Evolutionary conservation across 2,113 vertebrate species (phyloP).

Genomic region (Antechinus stuartii): DNA sequence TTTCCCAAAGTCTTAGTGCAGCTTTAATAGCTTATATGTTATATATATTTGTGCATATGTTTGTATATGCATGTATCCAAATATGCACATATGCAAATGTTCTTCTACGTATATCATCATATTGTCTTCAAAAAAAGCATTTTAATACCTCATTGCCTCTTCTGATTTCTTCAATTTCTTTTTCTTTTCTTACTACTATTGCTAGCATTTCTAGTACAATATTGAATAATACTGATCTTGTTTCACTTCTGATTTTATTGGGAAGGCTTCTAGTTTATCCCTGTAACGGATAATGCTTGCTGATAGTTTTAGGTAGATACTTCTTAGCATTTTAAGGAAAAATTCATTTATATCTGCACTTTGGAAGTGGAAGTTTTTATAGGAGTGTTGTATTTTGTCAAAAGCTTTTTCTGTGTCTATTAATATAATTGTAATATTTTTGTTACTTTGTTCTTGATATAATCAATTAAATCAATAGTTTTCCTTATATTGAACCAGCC

Average conservation of each 20-base stretch:
- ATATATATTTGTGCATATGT: too few relatives aligned
- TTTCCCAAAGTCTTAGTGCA: too few relatives aligned
- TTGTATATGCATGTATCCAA: too few relatives aligned
- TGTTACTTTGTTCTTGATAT: not conserved
- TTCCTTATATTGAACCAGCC: not conserved
- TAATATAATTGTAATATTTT: not conserved
- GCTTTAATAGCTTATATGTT: too few relatives aligned
- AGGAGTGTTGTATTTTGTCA: not conserved
- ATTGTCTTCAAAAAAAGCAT: too few relatives aligned
- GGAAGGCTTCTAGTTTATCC: not conserved
- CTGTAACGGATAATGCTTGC: not conserved
- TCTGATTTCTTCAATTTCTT: too few relatives aligned
- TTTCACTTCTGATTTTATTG: not conserved
- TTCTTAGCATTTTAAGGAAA: not conserved
- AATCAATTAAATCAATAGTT: not conserved
- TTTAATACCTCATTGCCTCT: too few relatives aligned
- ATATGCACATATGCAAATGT: too few relatives aligned
- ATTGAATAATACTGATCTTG: not conserved
- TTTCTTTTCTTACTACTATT: too few relatives aligned
- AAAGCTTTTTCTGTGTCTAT: not conserved
- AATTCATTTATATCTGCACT: not conserved
- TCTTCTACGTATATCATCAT: too few relatives aligned
- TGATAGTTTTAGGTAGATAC: not conserved
- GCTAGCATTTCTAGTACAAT: not conserved
- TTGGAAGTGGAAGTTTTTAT: not conserved